Conservation (phyloP, 2,113 vertebrate species). For the Capreolus pygargus region DNA sequence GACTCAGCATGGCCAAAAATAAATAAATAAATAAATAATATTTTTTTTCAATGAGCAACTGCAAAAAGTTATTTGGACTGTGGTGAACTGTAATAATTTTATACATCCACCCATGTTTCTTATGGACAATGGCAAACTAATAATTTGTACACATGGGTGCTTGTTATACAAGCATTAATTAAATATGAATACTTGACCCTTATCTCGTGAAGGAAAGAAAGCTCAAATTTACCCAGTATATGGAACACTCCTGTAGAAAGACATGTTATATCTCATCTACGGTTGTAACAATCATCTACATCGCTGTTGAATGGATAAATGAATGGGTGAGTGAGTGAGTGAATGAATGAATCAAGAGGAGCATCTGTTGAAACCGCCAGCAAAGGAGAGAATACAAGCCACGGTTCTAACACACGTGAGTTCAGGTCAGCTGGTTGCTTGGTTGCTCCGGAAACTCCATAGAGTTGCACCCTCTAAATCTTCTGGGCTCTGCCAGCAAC, state of each 20-base stretch:
- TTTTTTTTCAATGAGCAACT: background rate
- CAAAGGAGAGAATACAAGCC: background rate
- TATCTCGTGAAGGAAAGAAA: slow-evolving; percentile 30
- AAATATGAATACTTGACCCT: background rate
- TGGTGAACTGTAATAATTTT: background rate
- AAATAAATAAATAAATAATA: background rate
- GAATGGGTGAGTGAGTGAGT: background rate
- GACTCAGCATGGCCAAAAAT: background rate
- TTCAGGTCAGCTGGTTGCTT: background rate
- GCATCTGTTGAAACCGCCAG: background rate
- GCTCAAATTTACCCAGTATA: background rate
- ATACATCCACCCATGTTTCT: background rate
- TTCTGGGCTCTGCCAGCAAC: background rate
- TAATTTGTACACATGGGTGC: background rate
- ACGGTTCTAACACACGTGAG: background rate
- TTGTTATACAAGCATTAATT: background rate
- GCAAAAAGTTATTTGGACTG: background rate
- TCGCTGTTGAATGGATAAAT: background rate
- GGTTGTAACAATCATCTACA: background rate
- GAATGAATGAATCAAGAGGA: background rate
- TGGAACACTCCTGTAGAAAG: background rate
- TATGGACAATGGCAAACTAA: background rate
- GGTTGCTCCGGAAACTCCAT: background rate
- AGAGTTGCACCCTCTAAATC: slow-evolving; percentile 3
- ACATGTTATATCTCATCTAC: background rate